Conservation (phyloP, 2,888 invertebrate genomes). For the Chorisops tibialis region DNA sequence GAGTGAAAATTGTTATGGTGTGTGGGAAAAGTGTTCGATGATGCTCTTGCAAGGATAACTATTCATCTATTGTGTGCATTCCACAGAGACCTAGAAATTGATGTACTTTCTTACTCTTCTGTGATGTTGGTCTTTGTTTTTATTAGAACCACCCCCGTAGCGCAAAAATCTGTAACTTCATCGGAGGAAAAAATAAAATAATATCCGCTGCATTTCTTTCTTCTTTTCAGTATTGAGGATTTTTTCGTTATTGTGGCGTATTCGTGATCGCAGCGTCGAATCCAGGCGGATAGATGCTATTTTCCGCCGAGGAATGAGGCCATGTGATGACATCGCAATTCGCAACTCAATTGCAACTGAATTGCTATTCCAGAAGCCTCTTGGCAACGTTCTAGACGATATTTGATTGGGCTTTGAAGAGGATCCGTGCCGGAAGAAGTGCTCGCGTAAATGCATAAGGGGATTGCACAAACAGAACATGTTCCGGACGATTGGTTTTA, state of each 20-base stretch:
- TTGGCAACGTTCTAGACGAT: not conserved
- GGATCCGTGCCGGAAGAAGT: not conserved
- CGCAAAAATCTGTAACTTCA: no score
- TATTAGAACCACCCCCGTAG: no score
- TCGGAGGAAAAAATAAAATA: not conserved
- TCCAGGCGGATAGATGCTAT: no score
- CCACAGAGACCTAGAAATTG: no score
- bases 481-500: slow-evolving; percentile 27
- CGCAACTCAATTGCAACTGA: slow-evolving; percentile 10
- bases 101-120: no score
- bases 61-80: no score
- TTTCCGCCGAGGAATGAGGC: slow-evolving; percentile 13
- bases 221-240: not conserved
- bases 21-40: no score
- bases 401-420: slow-evolving; percentile 11
- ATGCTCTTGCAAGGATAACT: no score
- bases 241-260: not conserved
- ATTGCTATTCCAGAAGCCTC: slow-evolving; percentile 9
- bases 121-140: no score
- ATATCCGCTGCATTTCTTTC: not conserved
- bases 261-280: not conserved
- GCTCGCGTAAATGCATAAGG: slow-evolving; percentile 14
- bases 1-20: no score
- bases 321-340: slow-evolving; percentile 3
- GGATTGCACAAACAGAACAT: slow-evolving; percentile 19